Base-by-base conservation (phyloP, 2,113 vertebrate species). In the Salvelinus fontinalis region DNA sequence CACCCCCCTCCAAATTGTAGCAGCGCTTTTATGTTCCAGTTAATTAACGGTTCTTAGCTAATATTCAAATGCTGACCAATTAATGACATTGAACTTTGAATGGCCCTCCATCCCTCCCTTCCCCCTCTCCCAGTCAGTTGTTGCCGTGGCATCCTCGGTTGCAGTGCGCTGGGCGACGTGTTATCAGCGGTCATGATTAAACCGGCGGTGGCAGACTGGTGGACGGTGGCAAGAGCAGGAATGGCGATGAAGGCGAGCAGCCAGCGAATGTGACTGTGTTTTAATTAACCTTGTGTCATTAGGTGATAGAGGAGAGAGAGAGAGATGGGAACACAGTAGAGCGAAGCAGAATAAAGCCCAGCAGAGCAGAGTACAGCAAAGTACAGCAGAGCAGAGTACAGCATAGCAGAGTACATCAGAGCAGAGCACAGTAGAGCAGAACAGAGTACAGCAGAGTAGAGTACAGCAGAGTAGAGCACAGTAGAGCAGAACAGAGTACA, bases 231-330 rank as follows among this genome's bases (percentile, higher is more conserved):
- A 7, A 62, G 59, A 62, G 59, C 79, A 80, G 83, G 81, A 88
- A 82, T 90, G 89, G 92, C 91, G 93, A 91, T 93, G 95, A 93
- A 91, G 90, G 85, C 89, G 86, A 83, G 87, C 86, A 88, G 86
- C 70, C 60, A 59, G 79, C 91, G 88, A 94, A 91, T 87, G 92
- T 90, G 90, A 82, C 89, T 83, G 87, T 81, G 81, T 90, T 95
- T 95, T 96, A 95, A 95, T 95, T 95, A 96, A 96, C 93, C 94
- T 92, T 92, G 85, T 92, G 84, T 93, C 91, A 94, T 93, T 95
- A 93, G 94, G 71, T 74, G 27, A 54, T 3, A 54, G 51, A 49
- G 82, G 77, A 5, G 89, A 62, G 7, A 13, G 59, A 14, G n/a
- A 68, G 16, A 54, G 49, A 54, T 18, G 13, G 49, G 49, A 54